Conservation (phyloP, 2,888 invertebrate genomes). For the Caenorhabditis sp. region DNA sequence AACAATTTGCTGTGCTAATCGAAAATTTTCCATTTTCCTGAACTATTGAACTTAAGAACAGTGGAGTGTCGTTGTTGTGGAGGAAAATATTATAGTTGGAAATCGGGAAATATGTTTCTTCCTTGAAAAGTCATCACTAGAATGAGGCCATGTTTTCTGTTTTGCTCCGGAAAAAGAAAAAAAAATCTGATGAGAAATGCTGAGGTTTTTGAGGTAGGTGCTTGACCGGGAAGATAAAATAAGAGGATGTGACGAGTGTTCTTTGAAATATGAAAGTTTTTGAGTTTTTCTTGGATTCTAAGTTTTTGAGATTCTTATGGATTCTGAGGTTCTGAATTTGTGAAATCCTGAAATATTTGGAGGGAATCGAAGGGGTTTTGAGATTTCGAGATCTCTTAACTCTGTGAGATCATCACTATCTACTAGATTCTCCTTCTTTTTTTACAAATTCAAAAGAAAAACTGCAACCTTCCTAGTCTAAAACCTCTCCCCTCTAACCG, state of each 20-base stretch:
- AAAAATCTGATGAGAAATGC: slow-evolving; percentile 5
- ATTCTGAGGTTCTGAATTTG: no score
- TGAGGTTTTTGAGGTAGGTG: not conserved
- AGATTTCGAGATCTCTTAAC: no score
- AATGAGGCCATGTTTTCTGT: not conserved
- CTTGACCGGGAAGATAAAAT: not conserved
- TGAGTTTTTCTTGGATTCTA: not conserved
- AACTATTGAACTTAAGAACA: no score
- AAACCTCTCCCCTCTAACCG: not conserved
- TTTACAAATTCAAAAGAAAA: not conserved
- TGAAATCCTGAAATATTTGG: no score
- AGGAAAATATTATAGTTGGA: no score
- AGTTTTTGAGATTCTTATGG: not conserved
- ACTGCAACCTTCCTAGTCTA: not conserved
- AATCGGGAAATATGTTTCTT: no score
- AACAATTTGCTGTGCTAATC: no score
- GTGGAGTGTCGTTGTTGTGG: no score
- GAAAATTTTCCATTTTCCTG: no score
- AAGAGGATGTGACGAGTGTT: not conserved
- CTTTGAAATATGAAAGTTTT: not conserved
- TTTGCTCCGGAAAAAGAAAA: not conserved
- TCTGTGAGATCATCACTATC: no score
- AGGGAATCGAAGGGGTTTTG: no score
- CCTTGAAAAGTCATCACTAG: no score
- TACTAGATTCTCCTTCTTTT: not conserved